Conservation (phyloP, 2,797 vertebrate genomes). For the Parauchenoglanis ngamensis region DNA sequence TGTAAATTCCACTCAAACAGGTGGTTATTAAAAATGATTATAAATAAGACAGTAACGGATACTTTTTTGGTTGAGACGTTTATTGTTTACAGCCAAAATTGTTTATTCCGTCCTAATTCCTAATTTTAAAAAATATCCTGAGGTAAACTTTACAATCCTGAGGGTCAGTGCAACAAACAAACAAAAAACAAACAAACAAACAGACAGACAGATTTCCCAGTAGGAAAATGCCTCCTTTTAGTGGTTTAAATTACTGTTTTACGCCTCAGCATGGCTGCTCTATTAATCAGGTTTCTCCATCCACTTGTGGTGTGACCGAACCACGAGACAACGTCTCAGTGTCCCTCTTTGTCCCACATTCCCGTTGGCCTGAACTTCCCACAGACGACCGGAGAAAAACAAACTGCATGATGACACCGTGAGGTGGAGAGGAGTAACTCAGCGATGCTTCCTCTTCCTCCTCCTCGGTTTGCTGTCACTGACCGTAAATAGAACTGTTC, state of each 20-base stretch:
- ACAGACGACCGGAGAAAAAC: not conserved
- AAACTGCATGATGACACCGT: not conserved
- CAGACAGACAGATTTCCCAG: not conserved
- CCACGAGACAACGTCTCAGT: not conserved
- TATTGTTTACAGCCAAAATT: not conserved
- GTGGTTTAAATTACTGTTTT: constrained; percentile 34
- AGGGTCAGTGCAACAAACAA: not conserved
- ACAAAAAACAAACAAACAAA: not conserved
- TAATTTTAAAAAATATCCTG: not conserved
- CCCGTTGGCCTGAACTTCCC: not conserved
- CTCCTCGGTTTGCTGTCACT: not conserved
- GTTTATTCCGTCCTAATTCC: not conserved
- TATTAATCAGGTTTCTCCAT: constrained; percentile 27
- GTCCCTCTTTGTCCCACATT: constrained; percentile 15
- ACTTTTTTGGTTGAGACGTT: not conserved
- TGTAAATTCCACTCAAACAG: not conserved
- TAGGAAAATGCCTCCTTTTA: not conserved
- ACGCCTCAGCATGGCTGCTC: constrained; percentile 49
- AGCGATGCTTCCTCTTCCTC: not conserved
- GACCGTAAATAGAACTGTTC: constrained; percentile 6
- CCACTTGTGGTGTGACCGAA: not conserved
- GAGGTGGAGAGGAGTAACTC: not conserved
- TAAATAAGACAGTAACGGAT: not conserved
- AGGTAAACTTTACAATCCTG: not conserved
- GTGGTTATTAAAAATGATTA: not conserved